phyloP scores from a whole-genome alignment of 2,113 vertebrate species.

The Callospermophilus lateralis region DNA sequence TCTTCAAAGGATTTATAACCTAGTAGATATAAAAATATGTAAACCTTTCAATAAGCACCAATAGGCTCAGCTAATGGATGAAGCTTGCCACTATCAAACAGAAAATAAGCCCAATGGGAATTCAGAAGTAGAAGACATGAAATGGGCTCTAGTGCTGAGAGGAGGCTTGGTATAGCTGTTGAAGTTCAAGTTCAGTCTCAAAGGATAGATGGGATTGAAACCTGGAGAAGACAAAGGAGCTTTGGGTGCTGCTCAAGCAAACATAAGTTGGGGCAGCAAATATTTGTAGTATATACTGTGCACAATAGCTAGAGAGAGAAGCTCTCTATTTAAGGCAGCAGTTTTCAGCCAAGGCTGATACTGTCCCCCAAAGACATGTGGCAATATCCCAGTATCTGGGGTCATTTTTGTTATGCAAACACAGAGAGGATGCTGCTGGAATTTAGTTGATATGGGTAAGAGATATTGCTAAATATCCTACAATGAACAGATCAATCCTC shows the following conservation, averaged over 20 bases:
- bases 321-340: neutral
- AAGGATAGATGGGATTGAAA: neutral
- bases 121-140: neutral
- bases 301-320: neutral
- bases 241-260: neutral
- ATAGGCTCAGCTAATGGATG: neutral
- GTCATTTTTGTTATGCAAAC: neutral
- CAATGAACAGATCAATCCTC: neutral
- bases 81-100: neutral
- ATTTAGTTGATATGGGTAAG: neutral
- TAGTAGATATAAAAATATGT: neutral
- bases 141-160: neutral
- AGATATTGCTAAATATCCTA: neutral
- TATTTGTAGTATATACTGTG: neutral
- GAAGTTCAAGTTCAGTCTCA: neutral
- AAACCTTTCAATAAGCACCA: conserved; percentile 18
- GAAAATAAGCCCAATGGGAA: neutral
- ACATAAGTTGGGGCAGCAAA: neutral
- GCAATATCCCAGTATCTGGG: neutral
- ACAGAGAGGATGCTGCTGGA: neutral
- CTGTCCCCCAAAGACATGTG: neutral
- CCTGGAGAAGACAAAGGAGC: neutral
- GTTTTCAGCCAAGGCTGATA: neutral
- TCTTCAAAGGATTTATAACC: conserved; percentile 44
- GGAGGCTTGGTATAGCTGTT: accelerated